Evolutionary conservation across 2,888 invertebrate species (phyloP).

Genomic region (Drosophila mettleri): DNA sequence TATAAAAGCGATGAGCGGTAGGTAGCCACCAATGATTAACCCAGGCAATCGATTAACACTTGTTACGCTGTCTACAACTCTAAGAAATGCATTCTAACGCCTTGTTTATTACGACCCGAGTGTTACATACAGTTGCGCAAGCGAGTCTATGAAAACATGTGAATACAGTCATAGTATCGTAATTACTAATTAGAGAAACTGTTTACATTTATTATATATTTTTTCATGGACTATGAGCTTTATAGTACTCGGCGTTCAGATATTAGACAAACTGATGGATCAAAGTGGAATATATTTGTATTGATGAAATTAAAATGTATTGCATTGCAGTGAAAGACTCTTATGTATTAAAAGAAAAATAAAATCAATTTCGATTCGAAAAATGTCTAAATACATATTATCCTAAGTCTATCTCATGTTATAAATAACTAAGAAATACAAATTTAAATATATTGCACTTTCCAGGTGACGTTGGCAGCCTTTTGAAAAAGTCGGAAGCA

Average conservation of each 20-base stretch:
- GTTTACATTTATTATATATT: background rate
- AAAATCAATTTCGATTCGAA: too few relatives aligned
- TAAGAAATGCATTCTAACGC: background rate
- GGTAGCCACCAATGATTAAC: slow-evolving; percentile 5
- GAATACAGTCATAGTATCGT: background rate
- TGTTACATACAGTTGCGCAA: background rate
- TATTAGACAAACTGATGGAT: background rate
- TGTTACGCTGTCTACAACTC: background rate
- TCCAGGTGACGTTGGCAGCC: slow-evolving; percentile 36
- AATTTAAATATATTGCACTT: background rate
- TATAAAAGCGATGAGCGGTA: slow-evolving; percentile 56
- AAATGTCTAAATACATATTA: too few relatives aligned
- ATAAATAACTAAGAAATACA: too few relatives aligned
- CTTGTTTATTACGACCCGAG: background rate
- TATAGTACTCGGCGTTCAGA: background rate
- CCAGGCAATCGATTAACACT: background rate
- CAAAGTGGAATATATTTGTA: background rate
- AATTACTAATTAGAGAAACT: background rate
- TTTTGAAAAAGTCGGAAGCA: slow-evolving; percentile 44
- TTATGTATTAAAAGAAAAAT: too few relatives aligned
- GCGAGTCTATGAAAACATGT: background rate
- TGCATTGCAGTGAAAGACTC: too few relatives aligned
- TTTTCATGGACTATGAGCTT: background rate
- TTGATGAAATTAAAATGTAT: background rate
- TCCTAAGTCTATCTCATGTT: too few relatives aligned